phyloP scores from a whole-genome alignment of 2,888 invertebrate species.

The Euspilapteryx auroguttella region DNA sequence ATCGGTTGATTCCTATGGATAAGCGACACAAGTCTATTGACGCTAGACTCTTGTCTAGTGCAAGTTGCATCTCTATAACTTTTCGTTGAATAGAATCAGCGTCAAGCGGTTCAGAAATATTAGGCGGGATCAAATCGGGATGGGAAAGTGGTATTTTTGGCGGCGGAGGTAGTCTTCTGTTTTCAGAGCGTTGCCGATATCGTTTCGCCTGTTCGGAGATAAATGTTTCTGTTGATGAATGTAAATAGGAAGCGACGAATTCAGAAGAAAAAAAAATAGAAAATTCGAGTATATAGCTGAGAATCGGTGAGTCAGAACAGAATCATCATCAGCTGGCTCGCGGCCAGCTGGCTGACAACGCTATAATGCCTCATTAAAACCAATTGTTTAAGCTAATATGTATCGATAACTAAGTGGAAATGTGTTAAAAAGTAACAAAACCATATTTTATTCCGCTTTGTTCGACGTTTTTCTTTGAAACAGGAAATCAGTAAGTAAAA shows the following conservation, averaged over 20 bases:
- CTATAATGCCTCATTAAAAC: slow-evolving; percentile 32
- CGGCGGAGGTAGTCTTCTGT: slow-evolving; percentile 31
- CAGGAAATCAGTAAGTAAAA: no score
- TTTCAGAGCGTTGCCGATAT: slow-evolving; percentile 44
- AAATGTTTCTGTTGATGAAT: slow-evolving; percentile 11
- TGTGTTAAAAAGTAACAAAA: no score
- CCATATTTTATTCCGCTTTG: no score
- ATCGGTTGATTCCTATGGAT: slow-evolving; percentile 35
- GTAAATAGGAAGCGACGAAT: background rate
- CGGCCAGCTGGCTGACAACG: slow-evolving; percentile 25
- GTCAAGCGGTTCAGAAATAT: slow-evolving; percentile 22
- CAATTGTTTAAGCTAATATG: slow-evolving; percentile 25
- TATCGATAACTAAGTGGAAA: slow-evolving; percentile 12
- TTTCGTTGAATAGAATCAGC: slow-evolving; percentile 23
- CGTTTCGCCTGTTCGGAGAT: slow-evolving; percentile 52
- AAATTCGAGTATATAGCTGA: no score
- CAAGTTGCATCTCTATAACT: slow-evolving; percentile 44
- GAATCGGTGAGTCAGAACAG: slow-evolving; percentile 23
- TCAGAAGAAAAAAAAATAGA: no score
- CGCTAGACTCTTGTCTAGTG: slow-evolving; percentile 36
- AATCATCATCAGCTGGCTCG: slow-evolving; percentile 26
- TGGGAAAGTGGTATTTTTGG: slow-evolving; percentile 24
- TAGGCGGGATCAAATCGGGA: slow-evolving; percentile 25
- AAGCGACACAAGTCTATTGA: slow-evolving; percentile 32
- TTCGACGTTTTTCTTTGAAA: no score